phyloP scores from a whole-genome alignment of 2,113 vertebrate genomes.

The Calidris pygmaea region DNA sequence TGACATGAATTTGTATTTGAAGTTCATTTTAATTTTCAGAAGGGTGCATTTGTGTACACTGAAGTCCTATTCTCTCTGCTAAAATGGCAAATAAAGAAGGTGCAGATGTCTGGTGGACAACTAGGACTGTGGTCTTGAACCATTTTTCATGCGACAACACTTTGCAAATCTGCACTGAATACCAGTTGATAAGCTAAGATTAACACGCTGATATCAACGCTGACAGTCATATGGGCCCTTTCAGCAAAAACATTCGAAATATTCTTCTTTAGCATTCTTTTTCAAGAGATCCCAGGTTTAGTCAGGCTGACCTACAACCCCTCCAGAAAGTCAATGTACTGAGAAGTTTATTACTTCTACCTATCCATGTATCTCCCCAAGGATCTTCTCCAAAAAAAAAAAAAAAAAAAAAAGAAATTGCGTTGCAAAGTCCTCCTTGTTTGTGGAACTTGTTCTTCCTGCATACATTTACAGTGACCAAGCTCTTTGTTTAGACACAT shows the following conservation, averaged over 20 bases:
- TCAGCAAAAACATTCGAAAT: not conserved
- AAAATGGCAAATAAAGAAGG: not conserved
- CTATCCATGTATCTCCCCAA: not conserved
- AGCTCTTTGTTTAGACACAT: not conserved
- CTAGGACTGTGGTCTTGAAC: not conserved
- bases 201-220: not conserved
- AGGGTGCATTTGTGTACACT: not conserved
- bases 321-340: not conserved
- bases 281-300: not conserved
- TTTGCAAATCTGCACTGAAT: not conserved
- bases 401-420: not conserved
- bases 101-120: not conserved
- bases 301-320: not conserved
- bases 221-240: accelerated
- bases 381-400: not conserved
- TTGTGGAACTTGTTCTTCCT: not conserved
- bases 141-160: not conserved
- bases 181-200: not conserved
- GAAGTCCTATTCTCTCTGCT: not conserved
- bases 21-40: not conserved
- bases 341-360: not conserved
- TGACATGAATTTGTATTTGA: not conserved
- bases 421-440: not conserved
- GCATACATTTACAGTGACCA: not conserved
- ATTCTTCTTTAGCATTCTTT: not conserved